phyloP scores from a whole-genome alignment of 2,797 vertebrate genomes.

The Pseudopleuronectes americanus region DNA sequence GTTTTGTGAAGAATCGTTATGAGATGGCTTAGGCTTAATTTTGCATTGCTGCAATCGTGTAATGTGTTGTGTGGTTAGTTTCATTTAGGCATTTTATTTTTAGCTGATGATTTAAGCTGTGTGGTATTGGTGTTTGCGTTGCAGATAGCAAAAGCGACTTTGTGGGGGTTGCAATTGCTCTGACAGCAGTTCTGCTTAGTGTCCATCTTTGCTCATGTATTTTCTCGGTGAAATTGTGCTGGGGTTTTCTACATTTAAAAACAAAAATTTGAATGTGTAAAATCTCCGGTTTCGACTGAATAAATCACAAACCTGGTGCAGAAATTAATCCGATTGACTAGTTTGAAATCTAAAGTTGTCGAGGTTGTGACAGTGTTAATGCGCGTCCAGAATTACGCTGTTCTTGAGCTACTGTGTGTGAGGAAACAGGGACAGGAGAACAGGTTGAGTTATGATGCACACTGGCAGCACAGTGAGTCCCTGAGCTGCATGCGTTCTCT shows the following conservation, averaged over 20 bases:
- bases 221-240: conserved; percentile 18
- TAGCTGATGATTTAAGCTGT: conserved; percentile 11
- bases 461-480: conserved; percentile 33
- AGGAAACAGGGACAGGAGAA: conserved; percentile 45
- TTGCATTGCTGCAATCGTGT: not conserved
- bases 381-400: too few species aligned
- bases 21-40: not conserved
- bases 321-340: not conserved
- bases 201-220: conserved; percentile 28
- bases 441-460: conserved; percentile 17
- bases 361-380: not conserved
- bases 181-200: too few species aligned
- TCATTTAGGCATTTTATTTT: conserved; percentile 16
- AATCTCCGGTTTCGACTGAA: not conserved
- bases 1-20: not conserved
- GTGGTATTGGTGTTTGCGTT: not conserved
- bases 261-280: not conserved
- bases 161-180: conserved; percentile 7
- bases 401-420: conserved; percentile 2
- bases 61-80: conserved; percentile 5
- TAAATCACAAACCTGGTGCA: not conserved
- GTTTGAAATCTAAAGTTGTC: not conserved
- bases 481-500: conserved; percentile 38
- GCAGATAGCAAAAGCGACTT: conserved; percentile 1
- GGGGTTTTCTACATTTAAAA: conserved; percentile 17